These are phyloP conservation scores for Rhynchopsitta pachyrhyncha DNA, from an alignment of 2,113 vertebrate species.

Conservation along the genomic window DNA sequence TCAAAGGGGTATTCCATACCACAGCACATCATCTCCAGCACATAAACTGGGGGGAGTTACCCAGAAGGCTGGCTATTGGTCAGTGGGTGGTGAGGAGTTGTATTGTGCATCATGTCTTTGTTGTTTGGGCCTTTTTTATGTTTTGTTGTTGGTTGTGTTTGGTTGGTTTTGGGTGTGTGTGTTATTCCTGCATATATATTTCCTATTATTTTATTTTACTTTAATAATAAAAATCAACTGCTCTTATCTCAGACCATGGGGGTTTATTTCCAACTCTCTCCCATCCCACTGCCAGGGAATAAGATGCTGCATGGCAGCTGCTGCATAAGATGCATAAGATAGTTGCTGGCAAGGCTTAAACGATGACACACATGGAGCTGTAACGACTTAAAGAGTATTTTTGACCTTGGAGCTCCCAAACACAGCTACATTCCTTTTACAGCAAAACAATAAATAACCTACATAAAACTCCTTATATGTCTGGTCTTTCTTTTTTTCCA, in stretches of 20 bases:
- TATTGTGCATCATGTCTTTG: background rate
- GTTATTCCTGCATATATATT: background rate
- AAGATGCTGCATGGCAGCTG: background rate
- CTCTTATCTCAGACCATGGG: background rate
- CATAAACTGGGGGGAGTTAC: background rate
- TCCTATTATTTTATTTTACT: background rate
- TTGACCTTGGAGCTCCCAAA: background rate
- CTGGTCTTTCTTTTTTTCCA: background rate
- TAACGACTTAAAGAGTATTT: background rate
- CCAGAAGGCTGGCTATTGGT: background rate
- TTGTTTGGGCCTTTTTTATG: background rate
- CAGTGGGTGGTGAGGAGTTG: background rate
- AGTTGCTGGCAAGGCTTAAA: background rate
- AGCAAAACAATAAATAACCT: background rate
- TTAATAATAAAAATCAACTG: background rate
- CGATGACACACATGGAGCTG: background rate
- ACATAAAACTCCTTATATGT: accelerated
- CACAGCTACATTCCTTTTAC: background rate
- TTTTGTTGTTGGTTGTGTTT: background rate
- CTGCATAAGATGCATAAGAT: too few relatives aligned
- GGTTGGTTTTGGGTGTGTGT: background rate
- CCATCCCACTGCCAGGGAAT: background rate
- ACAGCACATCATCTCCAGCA: background rate
- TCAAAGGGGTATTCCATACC: background rate
- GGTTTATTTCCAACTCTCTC: background rate